Evolutionary conservation across 2,797 vertebrate species (phyloP).

Genomic region (Microctenopoma stevenorrisi): DNA sequence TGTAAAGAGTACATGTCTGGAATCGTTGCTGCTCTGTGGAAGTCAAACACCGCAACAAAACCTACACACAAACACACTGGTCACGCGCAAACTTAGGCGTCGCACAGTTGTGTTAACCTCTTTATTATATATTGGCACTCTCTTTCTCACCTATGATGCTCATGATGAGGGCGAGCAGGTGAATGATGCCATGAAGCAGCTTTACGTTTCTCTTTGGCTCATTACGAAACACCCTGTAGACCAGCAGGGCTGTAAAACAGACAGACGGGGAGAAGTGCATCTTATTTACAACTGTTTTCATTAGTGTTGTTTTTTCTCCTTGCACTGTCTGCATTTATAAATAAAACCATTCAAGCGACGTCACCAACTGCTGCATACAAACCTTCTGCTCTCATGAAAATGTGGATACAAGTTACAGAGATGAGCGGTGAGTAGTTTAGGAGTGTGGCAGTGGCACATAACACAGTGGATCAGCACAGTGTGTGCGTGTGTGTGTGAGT

Average conservation of each 20-base stretch:
- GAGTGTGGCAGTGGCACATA: not conserved
- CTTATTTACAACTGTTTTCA: too few species aligned
- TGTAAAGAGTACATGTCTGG: constrained; percentile 93
- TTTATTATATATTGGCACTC: not conserved
- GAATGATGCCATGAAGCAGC: constrained; percentile 89
- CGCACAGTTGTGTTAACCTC: not conserved
- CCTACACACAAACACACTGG: constrained; percentile 74
- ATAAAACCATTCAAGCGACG: too few species aligned
- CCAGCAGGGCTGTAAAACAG: constrained; percentile 87
- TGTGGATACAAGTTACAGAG: not conserved
- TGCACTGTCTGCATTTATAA: too few species aligned
- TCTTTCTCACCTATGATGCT: constrained; percentile 87
- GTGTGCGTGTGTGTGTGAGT: constrained; percentile 1
- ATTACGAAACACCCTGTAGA: constrained; percentile 92
- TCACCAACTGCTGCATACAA: too few species aligned
- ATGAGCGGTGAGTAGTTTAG: not conserved
- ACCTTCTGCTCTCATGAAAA: not conserved
- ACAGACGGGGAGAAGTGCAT: not conserved
- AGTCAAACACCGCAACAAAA: constrained; percentile 90
- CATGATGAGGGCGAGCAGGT: constrained; percentile 86
- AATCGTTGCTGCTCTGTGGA: constrained; percentile 80
- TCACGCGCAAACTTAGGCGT: not conserved
- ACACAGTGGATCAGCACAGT: not conserved
- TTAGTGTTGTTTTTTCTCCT: too few species aligned
- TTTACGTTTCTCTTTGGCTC: constrained; percentile 90